A percentile compares a stretch with the other conserved stretches of the same genome.
phyloP scores from a whole-genome alignment of 1,140 invertebrate genomes.

The Cotesia chilonis region DNA sequence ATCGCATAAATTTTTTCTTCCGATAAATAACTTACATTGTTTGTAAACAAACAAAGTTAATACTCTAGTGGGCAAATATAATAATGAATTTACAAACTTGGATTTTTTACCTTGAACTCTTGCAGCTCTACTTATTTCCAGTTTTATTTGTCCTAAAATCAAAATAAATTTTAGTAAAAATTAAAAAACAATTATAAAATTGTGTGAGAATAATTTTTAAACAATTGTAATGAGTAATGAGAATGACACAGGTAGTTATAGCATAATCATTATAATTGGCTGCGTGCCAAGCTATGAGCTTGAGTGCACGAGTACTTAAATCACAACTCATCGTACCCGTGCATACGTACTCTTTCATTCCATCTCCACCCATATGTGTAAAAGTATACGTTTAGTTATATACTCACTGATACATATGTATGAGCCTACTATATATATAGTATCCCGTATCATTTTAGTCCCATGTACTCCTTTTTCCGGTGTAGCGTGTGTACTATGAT shows the following conservation, averaged over 20 bases:
- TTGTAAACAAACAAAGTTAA: no score
- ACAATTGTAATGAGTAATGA: background rate
- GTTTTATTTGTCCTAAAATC: no score
- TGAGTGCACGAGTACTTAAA: slow-evolving; percentile 4
- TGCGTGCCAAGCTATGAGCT: background rate
- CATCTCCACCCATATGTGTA: no score
- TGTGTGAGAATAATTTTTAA: background rate
- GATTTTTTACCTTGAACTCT: no score
- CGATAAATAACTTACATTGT: no score
- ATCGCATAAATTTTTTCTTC: no score
- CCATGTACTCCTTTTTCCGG: background rate
- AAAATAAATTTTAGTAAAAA: background rate
- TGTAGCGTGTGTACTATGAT: background rate
- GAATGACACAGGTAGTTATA: background rate
- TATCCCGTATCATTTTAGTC: background rate
- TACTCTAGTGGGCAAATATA: no score
- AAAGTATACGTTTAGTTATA: background rate
- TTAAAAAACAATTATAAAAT: background rate
- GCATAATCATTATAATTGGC: slow-evolving; percentile 13
- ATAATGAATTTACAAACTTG: no score
- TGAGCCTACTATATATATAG: background rate
- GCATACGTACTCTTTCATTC: background rate
- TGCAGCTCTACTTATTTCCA: no score
- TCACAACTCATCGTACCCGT: background rate
- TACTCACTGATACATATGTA: background rate